Evolutionary conservation across 2,888 invertebrate genomes (phyloP).

Genomic region (Zhengitettix transpicula): DNA sequence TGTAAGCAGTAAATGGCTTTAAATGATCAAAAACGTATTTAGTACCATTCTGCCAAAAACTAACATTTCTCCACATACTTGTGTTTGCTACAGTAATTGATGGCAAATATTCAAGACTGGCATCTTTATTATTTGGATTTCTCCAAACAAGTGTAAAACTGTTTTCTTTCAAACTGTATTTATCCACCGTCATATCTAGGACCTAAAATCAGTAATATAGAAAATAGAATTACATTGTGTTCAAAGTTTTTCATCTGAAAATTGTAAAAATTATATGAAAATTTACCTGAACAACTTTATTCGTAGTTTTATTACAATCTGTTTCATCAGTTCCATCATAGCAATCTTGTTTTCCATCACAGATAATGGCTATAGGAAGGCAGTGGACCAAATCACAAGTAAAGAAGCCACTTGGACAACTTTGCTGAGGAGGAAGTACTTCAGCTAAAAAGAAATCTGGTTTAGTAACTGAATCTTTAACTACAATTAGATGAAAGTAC

Average conservation of each 20-base stretch:
- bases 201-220: too few species aligned
- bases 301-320: not conserved
- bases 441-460: constrained; percentile 4
- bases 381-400: constrained; percentile 39
- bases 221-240: too few species aligned
- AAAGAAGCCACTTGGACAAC: constrained; percentile 36
- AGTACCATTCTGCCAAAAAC: constrained; percentile 42
- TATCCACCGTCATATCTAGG: too few species aligned
- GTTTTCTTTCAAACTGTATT: too few species aligned
- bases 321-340: constrained; percentile 56
- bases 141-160: too few species aligned
- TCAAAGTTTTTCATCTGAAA: too few species aligned
- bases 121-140: too few species aligned
- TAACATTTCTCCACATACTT: constrained; percentile 39
- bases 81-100: constrained; percentile 35
- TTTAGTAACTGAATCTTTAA: too few species aligned
- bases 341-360: constrained; percentile 54
- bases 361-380: constrained; percentile 38
- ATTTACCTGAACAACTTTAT: too few species aligned
- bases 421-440: constrained; percentile 25
- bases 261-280: too few species aligned
- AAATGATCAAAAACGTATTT: constrained; percentile 43
- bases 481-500: too few species aligned
- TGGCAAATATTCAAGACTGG: constrained; percentile 43
- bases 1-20: constrained; percentile 56